Percentiles rank a stretch among this genome's conserved stretches.
Evolutionary conservation across 2,888 invertebrate genomes (phyloP).

Genomic region (Lasioglossum malachurum): DNA sequence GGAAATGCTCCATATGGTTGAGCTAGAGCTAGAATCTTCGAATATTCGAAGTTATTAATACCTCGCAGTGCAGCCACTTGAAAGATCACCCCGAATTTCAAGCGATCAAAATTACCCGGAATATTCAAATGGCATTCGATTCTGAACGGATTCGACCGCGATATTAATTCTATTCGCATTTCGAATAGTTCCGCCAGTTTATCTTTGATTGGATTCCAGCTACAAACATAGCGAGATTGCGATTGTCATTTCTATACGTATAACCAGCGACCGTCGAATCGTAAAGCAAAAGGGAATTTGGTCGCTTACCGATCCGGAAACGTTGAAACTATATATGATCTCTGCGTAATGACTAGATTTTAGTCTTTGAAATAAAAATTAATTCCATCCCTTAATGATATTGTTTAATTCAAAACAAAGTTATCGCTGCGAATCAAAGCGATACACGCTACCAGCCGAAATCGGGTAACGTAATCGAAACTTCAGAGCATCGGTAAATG

Average conservation of each 20-base stretch:
- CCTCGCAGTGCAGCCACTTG: slow-evolving; percentile 34
- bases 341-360: not conserved
- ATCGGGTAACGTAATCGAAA: not conserved
- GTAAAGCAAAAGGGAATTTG: not conserved
- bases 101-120: slow-evolving; percentile 51
- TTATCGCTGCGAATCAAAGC: not conserved
- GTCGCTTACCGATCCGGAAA: not conserved
- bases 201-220: slow-evolving; percentile 62
- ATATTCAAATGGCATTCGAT: slow-evolving; percentile 54
- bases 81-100: slow-evolving; percentile 52
- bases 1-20: not conserved
- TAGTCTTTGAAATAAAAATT: too few species aligned
- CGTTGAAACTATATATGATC: not conserved
- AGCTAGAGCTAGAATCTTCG: slow-evolving; percentile 27
- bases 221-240: slow-evolving; percentile 27
- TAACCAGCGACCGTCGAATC: not conserved
- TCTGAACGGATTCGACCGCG: slow-evolving; percentile 43
- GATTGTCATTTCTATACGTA: slow-evolving; percentile 23
- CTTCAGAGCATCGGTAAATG: not conserved
- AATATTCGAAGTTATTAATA: slow-evolving; percentile 46
- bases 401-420: too few species aligned
- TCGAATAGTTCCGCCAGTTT: slow-evolving; percentile 62
- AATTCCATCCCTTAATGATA: too few species aligned
- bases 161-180: slow-evolving; percentile 67
- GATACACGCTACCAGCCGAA: not conserved